Base-by-base conservation (phyloP, 1,140 invertebrate species). In the Drosophila miranda region DNA sequence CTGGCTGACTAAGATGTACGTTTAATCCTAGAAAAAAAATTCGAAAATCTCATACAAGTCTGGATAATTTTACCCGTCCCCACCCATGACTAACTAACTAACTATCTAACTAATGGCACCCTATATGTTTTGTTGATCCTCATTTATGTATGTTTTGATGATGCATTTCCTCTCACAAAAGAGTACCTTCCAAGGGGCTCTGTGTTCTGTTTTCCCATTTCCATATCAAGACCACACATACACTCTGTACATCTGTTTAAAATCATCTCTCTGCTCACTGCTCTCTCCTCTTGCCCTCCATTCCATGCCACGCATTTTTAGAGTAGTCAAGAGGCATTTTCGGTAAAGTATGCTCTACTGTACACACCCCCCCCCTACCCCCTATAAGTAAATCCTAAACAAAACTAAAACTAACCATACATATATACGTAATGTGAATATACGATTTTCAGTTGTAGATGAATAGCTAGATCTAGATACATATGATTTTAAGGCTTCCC, bases 261-360 rank as follows among this genome's bases (percentile, higher is more conserved):
- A n/a, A n/a, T n/a, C 66, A 69, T 70, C 67, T 63, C 46, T 74
- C 59, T 52, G 53, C 67, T 63, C 46, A 73, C 59, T 52, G 53
- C 23, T 23, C 38, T 71, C 69, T 63, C 46, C 28, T 52, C 69
- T 62, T 38, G 68, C 26, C 49, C 52, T 21, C 28, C 21, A 54
- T 23, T 54, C 38, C 41, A 11, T 48, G 53, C 56, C 48, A 68
- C 63, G 48, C 71, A 74, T 72, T 70, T 84, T 72, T 89, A 90
- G 84, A 87, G 78, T 90, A 88, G 77, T 87, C 83, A 88, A 77
- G 88, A 90, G 69, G 88, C 90, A 79, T 90, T 91, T 90, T 73
- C 90, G 90, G 90, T 91, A 91, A 91, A 89, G 90, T 91, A 91
- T 90, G 50, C 75, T 68, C 52, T 43, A 58, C 46, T 38, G 26